A percentile compares a stretch with the other conserved stretches of the same genome.
phyloP scores from a whole-genome alignment of 2,888 invertebrate species.

The Drosophila cracens region DNA sequence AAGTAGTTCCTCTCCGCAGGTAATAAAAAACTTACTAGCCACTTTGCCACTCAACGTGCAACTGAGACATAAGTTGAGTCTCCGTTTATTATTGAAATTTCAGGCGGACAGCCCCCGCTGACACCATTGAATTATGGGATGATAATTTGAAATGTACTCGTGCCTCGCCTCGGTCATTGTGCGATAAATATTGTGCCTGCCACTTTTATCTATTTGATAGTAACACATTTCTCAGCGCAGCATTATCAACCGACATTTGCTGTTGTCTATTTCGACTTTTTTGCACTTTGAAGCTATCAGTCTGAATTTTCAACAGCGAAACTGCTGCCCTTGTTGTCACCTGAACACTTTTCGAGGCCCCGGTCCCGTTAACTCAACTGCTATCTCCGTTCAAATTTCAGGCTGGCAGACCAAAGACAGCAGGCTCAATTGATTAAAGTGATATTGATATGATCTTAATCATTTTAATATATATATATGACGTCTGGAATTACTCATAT shows the following conservation, averaged over 20 bases:
- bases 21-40: neutral
- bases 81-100: constrained; percentile 25
- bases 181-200: constrained; percentile 28
- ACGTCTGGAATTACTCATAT: too few species aligned
- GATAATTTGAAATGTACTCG: constrained; percentile 25
- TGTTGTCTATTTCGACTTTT: neutral
- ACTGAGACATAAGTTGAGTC: neutral
- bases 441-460: neutral
- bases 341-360: constrained; percentile 1
- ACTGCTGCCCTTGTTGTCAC: constrained; percentile 19
- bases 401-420: constrained; percentile 20
- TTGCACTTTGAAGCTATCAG: constrained; percentile 40
- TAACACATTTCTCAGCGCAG: constrained; percentile 15
- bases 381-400: constrained; percentile 42
- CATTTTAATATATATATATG: too few species aligned
- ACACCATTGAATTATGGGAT: constrained; percentile 35
- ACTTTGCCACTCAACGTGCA: neutral
- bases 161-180: constrained; percentile 10
- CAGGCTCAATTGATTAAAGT: constrained; percentile 13
- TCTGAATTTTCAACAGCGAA: constrained; percentile 45
- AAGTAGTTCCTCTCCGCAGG: neutral
- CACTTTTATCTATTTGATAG: constrained; percentile 38
- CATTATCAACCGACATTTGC: neutral
- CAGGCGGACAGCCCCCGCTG: constrained; percentile 28
- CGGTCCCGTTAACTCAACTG: neutral